Evolutionary conservation across 2,113 vertebrate species (phyloP).

Genomic region (Azemiops feae): DNA sequence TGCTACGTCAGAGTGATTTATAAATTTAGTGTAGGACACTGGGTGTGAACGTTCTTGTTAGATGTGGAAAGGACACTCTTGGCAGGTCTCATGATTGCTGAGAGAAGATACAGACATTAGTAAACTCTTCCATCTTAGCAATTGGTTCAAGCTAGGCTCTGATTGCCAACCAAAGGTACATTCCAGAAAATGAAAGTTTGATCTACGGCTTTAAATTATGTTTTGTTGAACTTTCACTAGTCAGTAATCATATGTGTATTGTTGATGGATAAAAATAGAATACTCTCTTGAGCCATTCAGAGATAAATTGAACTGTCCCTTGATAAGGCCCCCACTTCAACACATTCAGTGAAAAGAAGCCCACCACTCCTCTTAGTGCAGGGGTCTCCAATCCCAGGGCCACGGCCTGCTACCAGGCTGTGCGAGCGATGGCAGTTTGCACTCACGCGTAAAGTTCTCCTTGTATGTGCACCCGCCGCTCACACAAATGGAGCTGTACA

Average conservation of each 20-base stretch:
- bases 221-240: background rate
- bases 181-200: background rate
- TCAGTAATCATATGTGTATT: background rate
- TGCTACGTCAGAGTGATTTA: constrained; percentile 8
- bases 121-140: constrained; percentile 19
- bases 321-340: background rate
- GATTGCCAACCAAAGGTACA: constrained; percentile 16
- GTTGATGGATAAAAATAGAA: background rate
- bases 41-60: background rate
- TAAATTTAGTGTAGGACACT: background rate
- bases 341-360: background rate
- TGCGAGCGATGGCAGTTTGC: too few relatives aligned
- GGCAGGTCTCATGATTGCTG: constrained; percentile 30
- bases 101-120: background rate
- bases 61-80: constrained; percentile 24
- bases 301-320: background rate
- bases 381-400: too few relatives aligned
- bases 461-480: too few relatives aligned
- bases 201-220: background rate
- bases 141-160: constrained; percentile 13
- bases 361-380: background rate
- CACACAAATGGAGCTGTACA: too few relatives aligned
- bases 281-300: background rate
- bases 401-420: too few relatives aligned
- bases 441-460: too few relatives aligned